Evolutionary conservation across 1,140 invertebrate species (phyloP), one percentile per base, ranked within the genome.

Genomic region (Antheraea mylitta): DNA sequence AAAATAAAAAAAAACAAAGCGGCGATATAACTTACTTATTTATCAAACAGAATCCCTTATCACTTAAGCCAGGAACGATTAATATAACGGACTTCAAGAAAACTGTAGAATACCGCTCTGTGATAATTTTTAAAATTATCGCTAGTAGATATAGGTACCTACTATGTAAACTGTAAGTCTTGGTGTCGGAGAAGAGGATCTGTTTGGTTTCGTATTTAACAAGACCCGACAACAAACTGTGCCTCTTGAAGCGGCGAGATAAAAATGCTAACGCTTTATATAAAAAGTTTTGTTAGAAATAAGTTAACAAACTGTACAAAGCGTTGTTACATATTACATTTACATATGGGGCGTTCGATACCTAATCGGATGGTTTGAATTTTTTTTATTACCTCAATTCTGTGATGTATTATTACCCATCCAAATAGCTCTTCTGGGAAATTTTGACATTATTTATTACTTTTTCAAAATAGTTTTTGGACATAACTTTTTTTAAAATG

Each of bases 41-140:
- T 83, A 83, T 86, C 81, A 80, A 76, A 73, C 67, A 69, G 77
- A 77, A 77, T 67, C 58, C 61, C 77, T 88, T 88, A 88, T 88
- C 86, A 81, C 64, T 65, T 85, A 87, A 86, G 77, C 83, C 73
- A 67, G 66, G 58, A 66, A 77, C 63, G 79, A 85, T 85, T 85
- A 77, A 78, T 82, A 80, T 70, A 74, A 77, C 73, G 45, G 45
- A 53, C 45, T 53, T 53, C 45, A 30, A 60, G 73, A 58, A 30
- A 75, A 81, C 80, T 82, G 67, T 83, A 80, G 64, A 76, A 77
- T 64, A 73, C 85, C 83, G 82, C 81, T 30, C 22, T 63, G 64
- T 22, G 36, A 30, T 30, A 61, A 30, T 13, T 30, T 22, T 61
- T 4, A 13, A 30, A 61, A 11, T 61, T 61, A 61, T 61, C 60